A percentile compares a stretch with the other conserved stretches of the same genome.
Conservation (phyloP, 2,888 invertebrate species). For the Margaritifera margaritifera region DNA sequence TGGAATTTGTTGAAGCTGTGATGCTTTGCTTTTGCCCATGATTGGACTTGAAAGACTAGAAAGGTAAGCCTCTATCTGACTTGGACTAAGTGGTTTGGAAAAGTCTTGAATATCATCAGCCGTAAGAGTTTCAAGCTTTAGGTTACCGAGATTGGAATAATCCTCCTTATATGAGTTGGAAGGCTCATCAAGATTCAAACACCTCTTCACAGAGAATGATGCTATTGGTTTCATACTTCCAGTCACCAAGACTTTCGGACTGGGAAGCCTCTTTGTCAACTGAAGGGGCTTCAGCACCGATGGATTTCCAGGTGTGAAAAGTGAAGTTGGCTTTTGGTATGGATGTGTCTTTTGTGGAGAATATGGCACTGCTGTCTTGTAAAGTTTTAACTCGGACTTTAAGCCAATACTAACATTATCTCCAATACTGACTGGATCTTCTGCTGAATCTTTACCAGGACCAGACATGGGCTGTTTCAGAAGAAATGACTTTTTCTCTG, state of each 20-base stretch:
- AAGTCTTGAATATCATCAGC: conserved; percentile 36
- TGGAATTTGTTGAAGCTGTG: conserved; percentile 40
- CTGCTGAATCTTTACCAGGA: neutral
- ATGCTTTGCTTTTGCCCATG: conserved; percentile 16
- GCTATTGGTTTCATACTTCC: conserved; percentile 35
- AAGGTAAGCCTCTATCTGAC: conserved; percentile 60
- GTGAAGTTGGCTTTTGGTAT: conserved; percentile 19
- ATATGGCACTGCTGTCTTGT: neutral
- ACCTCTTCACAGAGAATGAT: conserved; percentile 43
- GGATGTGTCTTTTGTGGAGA: conserved; percentile 17
- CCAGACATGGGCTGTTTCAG: neutral
- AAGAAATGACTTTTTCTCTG: too few relatives aligned
- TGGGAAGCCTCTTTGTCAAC: conserved; percentile 42
- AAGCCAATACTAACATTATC: too few relatives aligned
- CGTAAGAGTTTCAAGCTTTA: conserved; percentile 23
- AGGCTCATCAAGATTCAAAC: conserved; percentile 42
- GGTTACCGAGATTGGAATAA: conserved; percentile 6
- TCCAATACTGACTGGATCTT: neutral
- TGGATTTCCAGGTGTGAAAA: conserved; percentile 14
- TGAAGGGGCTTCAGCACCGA: conserved; percentile 8
- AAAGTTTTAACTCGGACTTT: neutral
- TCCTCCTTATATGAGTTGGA: neutral
- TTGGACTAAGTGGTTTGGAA: conserved; percentile 54
- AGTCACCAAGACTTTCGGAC: conserved; percentile 59
- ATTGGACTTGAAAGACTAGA: conserved; percentile 51